A percentile compares a stretch with the other conserved stretches of the same genome.
Conservation (phyloP, 2,797 vertebrate genomes). For the Mergus octosetaceus region DNA sequence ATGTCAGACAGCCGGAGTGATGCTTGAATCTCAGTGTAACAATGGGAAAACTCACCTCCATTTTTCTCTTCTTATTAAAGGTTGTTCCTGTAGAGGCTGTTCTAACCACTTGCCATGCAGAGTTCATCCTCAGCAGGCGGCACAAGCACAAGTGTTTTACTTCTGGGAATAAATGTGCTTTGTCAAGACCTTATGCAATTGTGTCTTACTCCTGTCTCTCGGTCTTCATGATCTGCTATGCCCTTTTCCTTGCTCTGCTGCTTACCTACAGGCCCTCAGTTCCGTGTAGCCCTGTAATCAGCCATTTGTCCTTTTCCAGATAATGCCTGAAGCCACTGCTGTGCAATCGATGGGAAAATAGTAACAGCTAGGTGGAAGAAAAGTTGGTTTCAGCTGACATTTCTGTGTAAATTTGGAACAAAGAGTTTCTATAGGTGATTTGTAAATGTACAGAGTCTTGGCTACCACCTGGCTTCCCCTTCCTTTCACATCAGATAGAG, state of each 20-base stretch:
- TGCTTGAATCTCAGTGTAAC: fast-evolving
- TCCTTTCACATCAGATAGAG: neutral
- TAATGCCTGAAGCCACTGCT: neutral
- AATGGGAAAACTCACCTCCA: neutral
- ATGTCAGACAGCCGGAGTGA: neutral
- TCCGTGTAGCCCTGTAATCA: neutral
- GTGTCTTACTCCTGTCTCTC: neutral
- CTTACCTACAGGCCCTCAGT: neutral
- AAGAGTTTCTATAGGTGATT: neutral
- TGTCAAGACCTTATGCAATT: neutral
- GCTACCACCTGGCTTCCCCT: neutral
- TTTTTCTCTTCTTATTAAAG: neutral
- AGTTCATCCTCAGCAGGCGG: neutral
- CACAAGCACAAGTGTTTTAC: neutral
- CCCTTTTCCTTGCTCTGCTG: neutral
- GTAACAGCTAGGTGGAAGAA: neutral
- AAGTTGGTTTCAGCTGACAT: neutral
- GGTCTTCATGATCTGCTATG: neutral
- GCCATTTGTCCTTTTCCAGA: neutral
- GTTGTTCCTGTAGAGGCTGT: neutral
- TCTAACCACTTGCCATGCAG: neutral
- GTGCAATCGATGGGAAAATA: neutral
- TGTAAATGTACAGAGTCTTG: neutral
- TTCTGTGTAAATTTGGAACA: neutral
- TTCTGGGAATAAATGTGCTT: neutral